Base-by-base conservation (phyloP, 2,888 invertebrate genomes). In the Limnephilus lunatus region DNA sequence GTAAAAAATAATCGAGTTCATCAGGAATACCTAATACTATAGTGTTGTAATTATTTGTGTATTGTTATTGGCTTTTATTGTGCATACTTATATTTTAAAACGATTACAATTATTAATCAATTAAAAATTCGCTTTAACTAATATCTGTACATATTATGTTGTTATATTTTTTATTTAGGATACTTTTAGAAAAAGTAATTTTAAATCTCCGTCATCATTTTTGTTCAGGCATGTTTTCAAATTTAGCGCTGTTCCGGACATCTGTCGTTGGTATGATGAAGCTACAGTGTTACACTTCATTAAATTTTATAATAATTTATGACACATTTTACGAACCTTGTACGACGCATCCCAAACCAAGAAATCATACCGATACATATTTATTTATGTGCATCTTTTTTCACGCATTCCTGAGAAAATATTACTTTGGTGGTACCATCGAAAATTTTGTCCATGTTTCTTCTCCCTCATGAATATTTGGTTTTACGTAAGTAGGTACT, bases 241-340 rank as follows among this genome's bases (percentile, higher is more conserved):
- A 83, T 83, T 83, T 83, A 83, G 35, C 32, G 83, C 35, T 39
- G 32, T 83, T 83, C 25, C 83, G 19, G 83, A 83, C 83, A 83
- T 83, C 83, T 83, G 32, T 35, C 35, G 35, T 35, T 39, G 35
- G 14, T 25, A 68, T 68, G 25, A 68, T 68, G 68, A 68, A 68
- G 68, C 68, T 25, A n/a, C 68, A 68, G 44, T 44, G 44, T 44
- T 44, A 12, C 44, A 11, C 44, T 39, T 39, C 25, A 25, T 25
- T 4, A 68, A 25, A 25, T 19, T 53, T 53, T 7, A 25, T 68
- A 25, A 68, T 68, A 25, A 68, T 68, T 68, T 25, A 25, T 25
- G n/a, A 25, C 9, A 68, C 48, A 48, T 48, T 48, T 48, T 48
- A 68, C 5, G 7, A 5, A 68, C 68, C 25, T 68, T 68, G 9